Evolutionary conservation across 2,113 vertebrate species (phyloP).

Genomic region (Pterocles burchelli): DNA sequence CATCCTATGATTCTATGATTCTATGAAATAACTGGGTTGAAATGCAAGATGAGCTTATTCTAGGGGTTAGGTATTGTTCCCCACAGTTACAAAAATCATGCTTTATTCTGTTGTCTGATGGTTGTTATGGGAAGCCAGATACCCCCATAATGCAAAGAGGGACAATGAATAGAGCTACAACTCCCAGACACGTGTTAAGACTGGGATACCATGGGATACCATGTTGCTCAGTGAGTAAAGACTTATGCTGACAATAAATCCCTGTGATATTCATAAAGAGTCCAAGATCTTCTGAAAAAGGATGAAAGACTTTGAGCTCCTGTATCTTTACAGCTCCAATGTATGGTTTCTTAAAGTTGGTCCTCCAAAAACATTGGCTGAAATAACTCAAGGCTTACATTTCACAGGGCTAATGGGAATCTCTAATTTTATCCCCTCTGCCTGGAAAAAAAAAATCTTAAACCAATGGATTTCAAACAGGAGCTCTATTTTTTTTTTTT

Average conservation of each 20-base stretch:
- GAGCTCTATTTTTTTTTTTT: accelerated
- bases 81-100: neutral
- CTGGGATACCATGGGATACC: neutral
- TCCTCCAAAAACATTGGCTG: neutral
- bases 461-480: neutral
- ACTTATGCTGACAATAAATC: neutral
- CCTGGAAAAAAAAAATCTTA: neutral
- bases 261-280: neutral
- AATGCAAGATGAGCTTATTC: neutral
- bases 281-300: neutral
- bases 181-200: accelerated
- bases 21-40: neutral
- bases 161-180: neutral
- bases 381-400: neutral
- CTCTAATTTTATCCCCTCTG: neutral
- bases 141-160: neutral
- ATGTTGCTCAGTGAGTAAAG: neutral
- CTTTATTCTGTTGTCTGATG: neutral
- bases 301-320: neutral
- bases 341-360: neutral
- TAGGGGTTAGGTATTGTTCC: neutral
- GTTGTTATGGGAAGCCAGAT: neutral
- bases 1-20: too few species aligned
- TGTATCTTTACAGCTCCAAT: neutral
- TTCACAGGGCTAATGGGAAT: neutral